A percentile compares a stretch with the other conserved stretches of the same genome.
These are phyloP conservation scores for Myotis lucifugus DNA, from an alignment of 2,113 vertebrate species.

Conservation along the genomic window DNA sequence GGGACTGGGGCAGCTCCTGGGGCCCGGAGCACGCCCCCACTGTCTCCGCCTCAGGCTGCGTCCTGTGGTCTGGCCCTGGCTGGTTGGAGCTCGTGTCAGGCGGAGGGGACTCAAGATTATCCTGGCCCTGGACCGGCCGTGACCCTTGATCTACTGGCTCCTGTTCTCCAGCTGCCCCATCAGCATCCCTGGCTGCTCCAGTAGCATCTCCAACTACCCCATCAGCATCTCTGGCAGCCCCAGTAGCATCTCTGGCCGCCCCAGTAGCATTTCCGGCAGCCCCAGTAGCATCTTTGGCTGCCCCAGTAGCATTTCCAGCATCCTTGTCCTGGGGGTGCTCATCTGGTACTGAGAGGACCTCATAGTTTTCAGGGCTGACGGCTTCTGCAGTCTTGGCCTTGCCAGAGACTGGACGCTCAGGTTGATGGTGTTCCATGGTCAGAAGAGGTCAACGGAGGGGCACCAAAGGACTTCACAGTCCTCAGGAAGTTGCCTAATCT, in stretches of 20 bases:
- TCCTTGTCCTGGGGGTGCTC: background rate
- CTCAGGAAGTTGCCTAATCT: background rate
- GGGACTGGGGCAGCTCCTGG: constrained; percentile 54
- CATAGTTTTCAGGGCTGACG: background rate
- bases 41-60: constrained; percentile 24
- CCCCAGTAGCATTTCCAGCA: too few relatives aligned
- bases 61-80: background rate
- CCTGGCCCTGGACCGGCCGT: background rate
- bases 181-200: too few relatives aligned
- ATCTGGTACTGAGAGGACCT: background rate
- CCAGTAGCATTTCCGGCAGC: too few relatives aligned
- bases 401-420: background rate
- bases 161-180: background rate
- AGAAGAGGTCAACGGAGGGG: background rate
- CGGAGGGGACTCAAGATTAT: background rate
- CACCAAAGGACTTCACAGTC: background rate
- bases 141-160: background rate
- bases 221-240: background rate
- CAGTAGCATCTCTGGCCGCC: background rate
- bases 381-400: background rate
- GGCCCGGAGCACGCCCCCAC: accelerated
- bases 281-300: background rate
- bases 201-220: too few relatives aligned
- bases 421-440: constrained; percentile 57
- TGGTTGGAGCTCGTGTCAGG: background rate